Evolutionary conservation across 2,797 vertebrate genomes (phyloP), one percentile per base, ranked within the genome.

Genomic region (Eremophila alpestris): DNA sequence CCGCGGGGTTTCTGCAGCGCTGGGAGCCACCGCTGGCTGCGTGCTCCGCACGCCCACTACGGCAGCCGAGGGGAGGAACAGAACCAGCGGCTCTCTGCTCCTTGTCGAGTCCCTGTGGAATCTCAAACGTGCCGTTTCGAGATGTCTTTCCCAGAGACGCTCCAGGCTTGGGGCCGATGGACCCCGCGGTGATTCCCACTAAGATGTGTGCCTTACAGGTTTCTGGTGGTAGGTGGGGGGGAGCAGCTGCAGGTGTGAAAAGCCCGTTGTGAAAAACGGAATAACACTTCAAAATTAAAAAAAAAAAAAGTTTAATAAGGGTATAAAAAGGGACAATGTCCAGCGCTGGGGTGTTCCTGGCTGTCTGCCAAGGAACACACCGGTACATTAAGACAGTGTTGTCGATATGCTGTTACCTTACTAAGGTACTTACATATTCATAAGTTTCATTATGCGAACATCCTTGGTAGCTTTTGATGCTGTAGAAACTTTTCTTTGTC

Each of bases 1-100:
- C 4, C 16, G 4, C 11, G 32, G 2, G 23, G 30, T 23, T 5
- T 9, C 0, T 0, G 22, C 9, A 1, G 20, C 0, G 41, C 1
- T 5, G 20, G 2, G 27, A 18, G 2, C 24, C 56, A 0, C 1
- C 7, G 3, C 36, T 17, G 63, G 2, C 22, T 2, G n/a, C 3
- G 24, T 5, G 49, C 43, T 20, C 3, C n/a, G 0, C 9, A 0
- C 18, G 1, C 11, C 6, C 8, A 1, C 14, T 41, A 0, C 0
- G 34, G 16, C 34, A 1, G 0, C 15, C 0, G 38, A 3, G 43
- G 4, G 32, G 3, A 15, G n/a, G 3, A 5, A 3, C 4, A 1
- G 56, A 38, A 38, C 38, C 64, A 0, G 3, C 64, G 0, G 3
- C 10, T 23, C 4, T 2, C 8, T 4, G 18, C 29, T n/a, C 27